Percentiles rank a stretch among this genome's conserved stretches.
Conservation (phyloP, 2,113 vertebrate genomes). For the Hyperoodon ampullatus region DNA sequence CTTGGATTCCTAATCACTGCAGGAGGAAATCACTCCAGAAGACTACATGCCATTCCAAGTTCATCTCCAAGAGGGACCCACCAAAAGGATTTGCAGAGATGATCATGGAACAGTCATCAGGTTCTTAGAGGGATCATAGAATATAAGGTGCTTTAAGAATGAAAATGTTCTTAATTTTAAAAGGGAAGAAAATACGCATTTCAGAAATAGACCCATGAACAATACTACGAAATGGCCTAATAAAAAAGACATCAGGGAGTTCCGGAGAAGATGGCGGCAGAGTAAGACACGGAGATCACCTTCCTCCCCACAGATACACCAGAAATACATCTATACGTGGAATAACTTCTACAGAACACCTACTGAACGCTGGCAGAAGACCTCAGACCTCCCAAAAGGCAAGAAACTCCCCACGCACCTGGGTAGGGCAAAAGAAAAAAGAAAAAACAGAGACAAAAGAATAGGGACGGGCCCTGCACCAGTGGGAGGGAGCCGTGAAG, state of each 20-base stretch:
- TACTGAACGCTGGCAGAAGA: no score
- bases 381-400: no score
- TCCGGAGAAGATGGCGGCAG: no score
- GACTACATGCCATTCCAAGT: background rate
- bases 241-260: background rate
- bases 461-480: no score
- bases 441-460: no score
- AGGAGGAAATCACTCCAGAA: background rate
- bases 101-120: background rate
- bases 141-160: background rate
- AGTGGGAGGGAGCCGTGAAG: no score
- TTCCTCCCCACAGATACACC: no score
- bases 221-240: background rate
- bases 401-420: no score
- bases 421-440: no score
- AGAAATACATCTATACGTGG: no score
- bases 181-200: background rate
- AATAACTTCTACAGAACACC: no score
- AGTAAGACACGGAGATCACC: no score
- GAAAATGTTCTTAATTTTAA: background rate
- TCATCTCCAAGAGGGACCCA: background rate
- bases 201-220: background rate
- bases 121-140: background rate
- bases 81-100: background rate
- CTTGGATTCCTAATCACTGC: background rate